These are phyloP conservation scores for Hybos culiciformis DNA, from an alignment of 2,888 invertebrate species.

Conservation along the genomic window DNA sequence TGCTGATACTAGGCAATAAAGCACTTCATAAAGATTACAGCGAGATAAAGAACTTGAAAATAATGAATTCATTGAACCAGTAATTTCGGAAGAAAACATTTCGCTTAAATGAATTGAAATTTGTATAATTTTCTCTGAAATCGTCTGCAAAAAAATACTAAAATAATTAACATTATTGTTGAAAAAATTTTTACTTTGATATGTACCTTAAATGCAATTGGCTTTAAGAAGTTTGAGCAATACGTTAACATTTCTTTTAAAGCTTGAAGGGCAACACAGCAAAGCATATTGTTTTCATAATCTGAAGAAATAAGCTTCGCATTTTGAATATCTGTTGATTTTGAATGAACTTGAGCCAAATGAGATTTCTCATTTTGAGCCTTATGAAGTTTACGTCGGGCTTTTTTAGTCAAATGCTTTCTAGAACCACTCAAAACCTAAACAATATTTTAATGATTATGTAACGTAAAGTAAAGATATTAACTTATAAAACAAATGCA, in stretches of 20 bases:
- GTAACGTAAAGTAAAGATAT: not conserved
- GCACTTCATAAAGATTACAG: constrained; percentile 16
- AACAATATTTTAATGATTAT: not conserved
- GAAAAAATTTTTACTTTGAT: not conserved
- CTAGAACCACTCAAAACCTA: constrained; percentile 20
- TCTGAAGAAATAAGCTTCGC: constrained; percentile 17
- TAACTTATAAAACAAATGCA: too few relatives aligned
- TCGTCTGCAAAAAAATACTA: constrained; percentile 12
- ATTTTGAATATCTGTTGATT: constrained; percentile 14
- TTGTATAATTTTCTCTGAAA: constrained; percentile 19
- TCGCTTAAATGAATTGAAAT: too few relatives aligned
- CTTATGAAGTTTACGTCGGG: constrained; percentile 24
- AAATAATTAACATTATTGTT: not conserved
- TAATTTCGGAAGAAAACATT: too few relatives aligned
- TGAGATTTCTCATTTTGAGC: constrained; percentile 24
- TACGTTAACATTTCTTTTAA: constrained; percentile 18
- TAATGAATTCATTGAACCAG: constrained; percentile 7
- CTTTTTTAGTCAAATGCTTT: constrained; percentile 27
- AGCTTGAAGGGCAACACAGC: constrained; percentile 19
- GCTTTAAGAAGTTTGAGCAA: constrained; percentile 17
- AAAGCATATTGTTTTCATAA: constrained; percentile 18
- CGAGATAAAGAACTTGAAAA: constrained; percentile 21
- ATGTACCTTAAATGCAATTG: constrained; percentile 19
- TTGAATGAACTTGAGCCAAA: constrained; percentile 19
- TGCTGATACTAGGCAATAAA: constrained; percentile 16